Conservation (phyloP, 2,113 vertebrate species). For the Leuciscus idus region DNA sequence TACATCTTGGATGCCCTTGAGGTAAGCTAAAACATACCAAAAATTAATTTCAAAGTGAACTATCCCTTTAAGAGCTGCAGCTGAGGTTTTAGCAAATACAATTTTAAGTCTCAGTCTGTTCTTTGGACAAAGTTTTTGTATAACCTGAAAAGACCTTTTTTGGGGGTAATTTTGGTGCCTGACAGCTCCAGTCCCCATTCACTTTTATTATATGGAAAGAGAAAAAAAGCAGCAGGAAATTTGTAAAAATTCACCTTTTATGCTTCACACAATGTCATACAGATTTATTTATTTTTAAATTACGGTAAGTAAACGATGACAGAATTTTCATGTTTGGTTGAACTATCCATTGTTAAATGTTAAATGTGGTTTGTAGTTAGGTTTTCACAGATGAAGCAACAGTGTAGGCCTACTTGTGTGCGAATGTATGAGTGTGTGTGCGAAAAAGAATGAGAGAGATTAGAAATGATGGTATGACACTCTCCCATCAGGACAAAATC, state of each 20-base stretch:
- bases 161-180: neutral
- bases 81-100: neutral
- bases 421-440: neutral
- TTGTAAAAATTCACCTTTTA: neutral
- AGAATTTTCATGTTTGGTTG: neutral
- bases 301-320: neutral
- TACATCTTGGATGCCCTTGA: too few relatives aligned
- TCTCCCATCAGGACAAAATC: slow-evolving; percentile 55
- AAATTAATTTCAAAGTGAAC: too few relatives aligned
- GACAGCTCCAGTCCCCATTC: neutral
- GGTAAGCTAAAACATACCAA: too few relatives aligned
- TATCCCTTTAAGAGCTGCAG: neutral
- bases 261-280: neutral
- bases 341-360: neutral
- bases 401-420: neutral
- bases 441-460: slow-evolving; percentile 49
- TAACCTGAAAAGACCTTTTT: neutral
- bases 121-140: neutral
- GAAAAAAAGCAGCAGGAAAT: neutral
- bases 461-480: slow-evolving; percentile 62
- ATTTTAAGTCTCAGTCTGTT: neutral
- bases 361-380: neutral
- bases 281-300: too few relatives aligned
- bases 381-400: slow-evolving; percentile 33
- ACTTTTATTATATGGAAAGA: neutral